phyloP scores from a whole-genome alignment of 2,797 vertebrate genomes.

The Dermochelys coriacea region DNA sequence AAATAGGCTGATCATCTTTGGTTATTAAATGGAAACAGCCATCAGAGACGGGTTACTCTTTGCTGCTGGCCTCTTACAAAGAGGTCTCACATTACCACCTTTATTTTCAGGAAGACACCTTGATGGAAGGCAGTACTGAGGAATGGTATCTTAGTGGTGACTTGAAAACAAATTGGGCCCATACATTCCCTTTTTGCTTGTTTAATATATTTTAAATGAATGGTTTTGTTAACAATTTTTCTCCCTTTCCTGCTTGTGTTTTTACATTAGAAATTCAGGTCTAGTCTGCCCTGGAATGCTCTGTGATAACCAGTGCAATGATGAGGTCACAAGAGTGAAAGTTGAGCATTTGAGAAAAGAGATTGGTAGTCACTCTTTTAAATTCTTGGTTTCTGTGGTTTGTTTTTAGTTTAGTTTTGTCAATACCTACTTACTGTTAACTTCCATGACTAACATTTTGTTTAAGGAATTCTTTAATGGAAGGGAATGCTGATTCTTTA shows the following conservation, averaged over 20 bases:
- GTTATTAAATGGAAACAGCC: neutral
- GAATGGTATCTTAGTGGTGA: neutral
- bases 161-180: neutral
- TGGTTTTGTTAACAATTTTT: too few species aligned
- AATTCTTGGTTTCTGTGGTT: neutral
- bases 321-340: neutral
- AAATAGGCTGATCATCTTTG: neutral
- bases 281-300: neutral
- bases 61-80: neutral
- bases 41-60: neutral
- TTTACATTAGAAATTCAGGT: too few species aligned
- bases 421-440: neutral
- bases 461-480: neutral
- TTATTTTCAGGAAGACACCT: neutral
- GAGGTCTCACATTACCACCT: neutral
- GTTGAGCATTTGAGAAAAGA: neutral
- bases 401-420: neutral
- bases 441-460: neutral
- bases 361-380: neutral
- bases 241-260: too few species aligned
- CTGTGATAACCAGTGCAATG: neutral
- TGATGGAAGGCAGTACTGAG: too few species aligned
- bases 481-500: too few species aligned
- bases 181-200: too few species aligned
- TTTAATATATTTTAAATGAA: too few species aligned